Conservation (phyloP, 2,888 invertebrate genomes). For the Cotesia congregata region DNA sequence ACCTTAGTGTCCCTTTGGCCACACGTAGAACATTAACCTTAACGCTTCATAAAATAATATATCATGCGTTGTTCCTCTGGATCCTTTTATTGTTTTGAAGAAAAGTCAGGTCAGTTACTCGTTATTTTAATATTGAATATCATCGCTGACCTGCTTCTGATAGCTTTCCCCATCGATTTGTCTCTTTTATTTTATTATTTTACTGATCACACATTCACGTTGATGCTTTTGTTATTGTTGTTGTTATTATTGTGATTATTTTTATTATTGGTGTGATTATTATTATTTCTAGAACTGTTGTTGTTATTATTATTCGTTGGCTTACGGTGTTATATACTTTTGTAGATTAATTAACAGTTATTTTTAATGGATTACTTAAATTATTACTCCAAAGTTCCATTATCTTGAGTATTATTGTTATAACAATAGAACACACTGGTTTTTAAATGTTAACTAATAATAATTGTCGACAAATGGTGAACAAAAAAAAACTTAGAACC, state of each 20-base stretch:
- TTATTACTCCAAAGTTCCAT: neutral
- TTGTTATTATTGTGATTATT: constrained; percentile 16
- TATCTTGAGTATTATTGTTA: neutral
- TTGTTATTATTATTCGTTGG: neutral
- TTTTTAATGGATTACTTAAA: neutral
- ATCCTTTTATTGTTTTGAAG: constrained; percentile 19
- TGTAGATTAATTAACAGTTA: constrained; percentile 1
- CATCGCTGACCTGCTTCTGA: constrained; percentile 46
- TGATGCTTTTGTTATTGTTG: constrained; percentile 23
- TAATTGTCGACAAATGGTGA: constrained; percentile 25
- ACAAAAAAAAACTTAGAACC: constrained; percentile 28
- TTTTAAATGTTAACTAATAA: neutral
- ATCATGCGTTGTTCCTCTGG: constrained; percentile 30
- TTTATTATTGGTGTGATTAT: constrained; percentile 11
- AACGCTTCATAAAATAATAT: constrained; percentile 23
- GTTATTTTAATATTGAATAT: constrained; percentile 32
- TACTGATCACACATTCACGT: constrained; percentile 32
- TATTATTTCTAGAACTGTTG: neutral
- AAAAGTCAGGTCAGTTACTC: constrained; percentile 45
- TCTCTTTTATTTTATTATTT: constrained; percentile 40
- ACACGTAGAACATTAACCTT: constrained; percentile 21
- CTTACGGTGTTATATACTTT: neutral
- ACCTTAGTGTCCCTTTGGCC: constrained; percentile 20
- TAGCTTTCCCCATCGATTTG: constrained; percentile 49
- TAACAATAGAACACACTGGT: neutral